Evolutionary conservation across 2,888 invertebrate species (phyloP).

Genomic region (Subacronicta megacephala): DNA sequence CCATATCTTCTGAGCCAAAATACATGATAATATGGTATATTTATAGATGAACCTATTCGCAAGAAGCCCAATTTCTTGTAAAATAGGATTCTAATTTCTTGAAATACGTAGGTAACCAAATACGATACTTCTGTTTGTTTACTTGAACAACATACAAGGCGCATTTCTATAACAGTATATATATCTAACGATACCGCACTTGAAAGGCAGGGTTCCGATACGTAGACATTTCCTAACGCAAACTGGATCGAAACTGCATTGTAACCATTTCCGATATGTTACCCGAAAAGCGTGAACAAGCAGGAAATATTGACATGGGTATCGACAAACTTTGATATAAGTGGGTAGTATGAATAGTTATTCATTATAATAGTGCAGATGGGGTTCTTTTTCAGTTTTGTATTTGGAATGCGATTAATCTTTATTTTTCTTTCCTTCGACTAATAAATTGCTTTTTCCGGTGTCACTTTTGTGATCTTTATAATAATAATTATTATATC

Average conservation of each 20-base stretch:
- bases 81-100: no score
- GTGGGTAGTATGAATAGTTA: not conserved
- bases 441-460: no score
- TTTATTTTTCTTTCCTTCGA: no score
- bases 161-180: conserved; percentile 4
- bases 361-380: not conserved
- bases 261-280: conserved; percentile 30
- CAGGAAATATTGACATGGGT: conserved; percentile 18
- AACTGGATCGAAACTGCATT: conserved; percentile 31
- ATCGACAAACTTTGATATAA: conserved; percentile 10
- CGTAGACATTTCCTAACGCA: conserved; percentile 16
- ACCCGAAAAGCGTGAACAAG: conserved; percentile 6
- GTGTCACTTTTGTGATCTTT: no score
- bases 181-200: conserved; percentile 21
- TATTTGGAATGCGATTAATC: no score
- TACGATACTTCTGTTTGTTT: not conserved
- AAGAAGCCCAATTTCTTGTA: no score
- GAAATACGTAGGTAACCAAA: no score
- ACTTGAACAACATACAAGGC: no score
- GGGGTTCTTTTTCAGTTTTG: not conserved
- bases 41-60: no score
- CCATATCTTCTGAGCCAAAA: no score
- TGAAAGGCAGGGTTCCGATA: not conserved
- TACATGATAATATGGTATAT: no score
- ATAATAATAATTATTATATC: no score